Conservation (phyloP, 2,888 invertebrate genomes). For the Phyllotreta striolata region DNA sequence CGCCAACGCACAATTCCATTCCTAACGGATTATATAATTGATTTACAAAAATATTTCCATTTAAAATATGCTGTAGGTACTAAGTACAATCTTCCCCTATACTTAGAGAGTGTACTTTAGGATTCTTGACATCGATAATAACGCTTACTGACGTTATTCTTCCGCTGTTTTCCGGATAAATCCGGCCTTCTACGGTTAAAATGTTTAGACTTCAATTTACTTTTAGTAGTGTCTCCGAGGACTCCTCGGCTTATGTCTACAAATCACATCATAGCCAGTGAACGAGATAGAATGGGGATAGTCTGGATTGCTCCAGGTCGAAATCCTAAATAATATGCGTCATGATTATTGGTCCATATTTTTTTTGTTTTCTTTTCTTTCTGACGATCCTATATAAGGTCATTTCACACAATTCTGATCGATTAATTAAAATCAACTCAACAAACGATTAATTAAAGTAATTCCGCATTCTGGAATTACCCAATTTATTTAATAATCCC, state of each 20-base stretch:
- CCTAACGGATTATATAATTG: no score
- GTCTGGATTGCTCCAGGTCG: conserved; percentile 9
- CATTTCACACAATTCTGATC: no score
- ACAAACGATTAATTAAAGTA: no score
- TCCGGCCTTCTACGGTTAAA: conserved; percentile 54
- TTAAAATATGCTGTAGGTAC: conserved; percentile 20
- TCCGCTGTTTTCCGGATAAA: conserved; percentile 49
- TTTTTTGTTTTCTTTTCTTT: no score
- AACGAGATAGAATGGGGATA: conserved; percentile 22
- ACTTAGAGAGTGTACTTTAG: conserved; percentile 43
- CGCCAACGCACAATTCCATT: no score
- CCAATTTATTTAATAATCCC: conserved; percentile 3
- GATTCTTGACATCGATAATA: conserved; percentile 56
- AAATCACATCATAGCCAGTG: conserved; percentile 51
- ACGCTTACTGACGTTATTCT: conserved; percentile 57
- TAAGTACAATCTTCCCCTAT: conserved; percentile 7
- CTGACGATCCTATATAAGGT: no score
- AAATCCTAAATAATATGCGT: no score
- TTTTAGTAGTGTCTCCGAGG: conserved; percentile 50
- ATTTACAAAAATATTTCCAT: neutral
- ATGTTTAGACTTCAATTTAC: conserved; percentile 60
- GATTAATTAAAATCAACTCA: no score
- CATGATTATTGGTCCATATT: no score
- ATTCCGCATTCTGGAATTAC: no score
- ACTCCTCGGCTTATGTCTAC: conserved; percentile 54